phyloP scores from a whole-genome alignment of 2,888 invertebrate genomes.

The Cosmorhoe ocellata region DNA sequence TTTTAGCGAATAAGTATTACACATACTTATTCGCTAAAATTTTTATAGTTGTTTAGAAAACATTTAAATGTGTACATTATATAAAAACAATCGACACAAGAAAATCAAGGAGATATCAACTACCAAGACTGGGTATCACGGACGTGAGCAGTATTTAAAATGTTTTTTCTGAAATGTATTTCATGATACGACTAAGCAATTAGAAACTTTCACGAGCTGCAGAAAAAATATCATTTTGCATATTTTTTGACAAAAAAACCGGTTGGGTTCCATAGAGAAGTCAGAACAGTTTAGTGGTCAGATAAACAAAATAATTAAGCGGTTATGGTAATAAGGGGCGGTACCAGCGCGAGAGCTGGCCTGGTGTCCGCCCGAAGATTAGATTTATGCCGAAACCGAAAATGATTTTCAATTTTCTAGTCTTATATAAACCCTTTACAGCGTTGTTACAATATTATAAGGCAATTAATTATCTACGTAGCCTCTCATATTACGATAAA shows the following conservation, averaged over 20 bases:
- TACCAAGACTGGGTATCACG: too few species aligned
- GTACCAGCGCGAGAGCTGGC: conserved; percentile 3
- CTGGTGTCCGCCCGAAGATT: conserved; percentile 8
- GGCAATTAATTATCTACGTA: too few species aligned
- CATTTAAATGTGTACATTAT: too few species aligned
- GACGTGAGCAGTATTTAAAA: too few species aligned
- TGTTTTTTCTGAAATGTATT: too few species aligned
- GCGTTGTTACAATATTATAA: too few species aligned
- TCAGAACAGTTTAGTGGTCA: conserved; percentile 69
- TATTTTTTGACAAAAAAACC: conserved; percentile 27
- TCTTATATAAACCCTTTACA: neutral
- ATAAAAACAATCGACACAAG: too few species aligned
- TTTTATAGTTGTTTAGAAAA: too few species aligned
- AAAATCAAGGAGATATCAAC: neutral
- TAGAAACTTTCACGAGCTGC: conserved; percentile 1
- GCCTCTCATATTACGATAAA: too few species aligned
- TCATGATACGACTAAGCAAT: neutral
- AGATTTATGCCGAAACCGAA: conserved; percentile 16
- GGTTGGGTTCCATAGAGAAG: conserved; percentile 47
- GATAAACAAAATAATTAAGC: conserved; percentile 77
- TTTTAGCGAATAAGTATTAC: too few species aligned
- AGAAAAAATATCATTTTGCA: too few species aligned
- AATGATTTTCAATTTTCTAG: neutral
- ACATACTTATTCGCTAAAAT: too few species aligned
- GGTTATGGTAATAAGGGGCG: conserved; percentile 50